Percentiles rank a stretch among this genome's conserved stretches.
phyloP scores from a whole-genome alignment of 2,888 invertebrate species.

The Drosophila maculinotata region DNA sequence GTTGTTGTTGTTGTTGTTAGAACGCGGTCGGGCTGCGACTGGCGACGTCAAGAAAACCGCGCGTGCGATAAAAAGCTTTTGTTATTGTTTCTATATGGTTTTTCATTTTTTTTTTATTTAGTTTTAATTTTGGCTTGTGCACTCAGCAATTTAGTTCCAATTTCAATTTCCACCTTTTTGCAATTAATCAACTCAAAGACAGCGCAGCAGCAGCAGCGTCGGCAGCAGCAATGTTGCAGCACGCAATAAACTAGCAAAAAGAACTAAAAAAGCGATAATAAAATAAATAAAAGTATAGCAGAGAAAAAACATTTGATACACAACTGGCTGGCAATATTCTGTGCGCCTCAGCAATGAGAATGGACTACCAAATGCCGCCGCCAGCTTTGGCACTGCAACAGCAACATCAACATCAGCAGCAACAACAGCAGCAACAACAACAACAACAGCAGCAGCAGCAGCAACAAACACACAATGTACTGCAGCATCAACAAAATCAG shows the following conservation, averaged over 20 bases:
- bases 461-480: slow-evolving; percentile 69
- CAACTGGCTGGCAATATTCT: slow-evolving; percentile 29
- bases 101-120: slow-evolving; percentile 15
- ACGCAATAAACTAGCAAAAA: slow-evolving; percentile 18
- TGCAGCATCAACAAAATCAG: slow-evolving; percentile 79
- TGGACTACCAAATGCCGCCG: slow-evolving; percentile 85
- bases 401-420: slow-evolving; percentile 75
- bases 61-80: slow-evolving; percentile 66
- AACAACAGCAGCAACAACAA: slow-evolving; percentile 68
- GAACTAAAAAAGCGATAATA: slow-evolving; percentile 7
- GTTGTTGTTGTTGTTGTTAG: slow-evolving; percentile 23
- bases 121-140: slow-evolving; percentile 11
- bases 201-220: slow-evolving; percentile 33
- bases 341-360: slow-evolving; percentile 81
- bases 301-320: slow-evolving; percentile 8
- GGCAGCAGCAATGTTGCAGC: slow-evolving; percentile 35
- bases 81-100: background rate
- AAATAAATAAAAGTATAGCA: slow-evolving; percentile 4
- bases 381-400: slow-evolving; percentile 82
- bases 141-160: slow-evolving; percentile 17
- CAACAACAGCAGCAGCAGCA: slow-evolving; percentile 71
- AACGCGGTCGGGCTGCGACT: slow-evolving; percentile 29
- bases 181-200: slow-evolving; percentile 25
- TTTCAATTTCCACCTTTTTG: slow-evolving; percentile 11
- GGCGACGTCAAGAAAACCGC: slow-evolving; percentile 27